Evolutionary conservation across 2,797 vertebrate species (phyloP).

Genomic region (Zenarchopterus dispar): DNA sequence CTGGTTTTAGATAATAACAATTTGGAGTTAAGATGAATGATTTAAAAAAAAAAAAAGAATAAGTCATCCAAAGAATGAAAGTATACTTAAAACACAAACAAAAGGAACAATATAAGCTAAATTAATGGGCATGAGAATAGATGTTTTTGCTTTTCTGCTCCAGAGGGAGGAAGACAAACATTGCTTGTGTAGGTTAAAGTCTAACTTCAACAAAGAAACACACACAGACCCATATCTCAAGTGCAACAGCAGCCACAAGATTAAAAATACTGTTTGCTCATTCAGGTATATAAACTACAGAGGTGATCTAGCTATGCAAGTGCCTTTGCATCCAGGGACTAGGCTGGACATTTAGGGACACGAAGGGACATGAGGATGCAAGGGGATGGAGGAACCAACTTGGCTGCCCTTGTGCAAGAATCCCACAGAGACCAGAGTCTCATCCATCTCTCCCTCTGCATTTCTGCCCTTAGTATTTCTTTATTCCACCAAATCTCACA

Average conservation of each 20-base stretch:
- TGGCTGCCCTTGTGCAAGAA: constrained; percentile 89
- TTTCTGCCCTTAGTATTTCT: constrained; percentile 36
- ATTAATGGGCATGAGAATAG: constrained; percentile 35
- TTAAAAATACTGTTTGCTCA: constrained; percentile 53
- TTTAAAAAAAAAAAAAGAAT: constrained; percentile 2
- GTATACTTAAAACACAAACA: constrained; percentile 25
- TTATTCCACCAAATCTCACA: constrained; percentile 27
- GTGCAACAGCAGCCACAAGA: constrained; percentile 46
- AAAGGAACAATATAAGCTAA: constrained; percentile 19
- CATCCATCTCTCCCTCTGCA: constrained; percentile 81
- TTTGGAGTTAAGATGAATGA: neutral
- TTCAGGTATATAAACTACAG: constrained; percentile 60
- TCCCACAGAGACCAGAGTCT: constrained; percentile 83
- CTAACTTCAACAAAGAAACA: constrained; percentile 38
- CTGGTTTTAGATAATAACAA: neutral
- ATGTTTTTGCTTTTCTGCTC: constrained; percentile 47
- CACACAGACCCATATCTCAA: constrained; percentile 21
- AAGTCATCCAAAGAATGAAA: constrained; percentile 5
- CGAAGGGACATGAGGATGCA: constrained; percentile 54
- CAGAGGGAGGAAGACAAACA: constrained; percentile 48
- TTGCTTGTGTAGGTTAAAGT: constrained; percentile 64
- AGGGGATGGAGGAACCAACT: constrained; percentile 73
- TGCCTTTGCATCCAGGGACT: constrained; percentile 69
- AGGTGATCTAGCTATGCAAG: constrained; percentile 58
- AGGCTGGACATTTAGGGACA: constrained; percentile 53